Conservation (phyloP, 2,888 invertebrate genomes). For the Branchinecta sandiegonensis region DNA sequence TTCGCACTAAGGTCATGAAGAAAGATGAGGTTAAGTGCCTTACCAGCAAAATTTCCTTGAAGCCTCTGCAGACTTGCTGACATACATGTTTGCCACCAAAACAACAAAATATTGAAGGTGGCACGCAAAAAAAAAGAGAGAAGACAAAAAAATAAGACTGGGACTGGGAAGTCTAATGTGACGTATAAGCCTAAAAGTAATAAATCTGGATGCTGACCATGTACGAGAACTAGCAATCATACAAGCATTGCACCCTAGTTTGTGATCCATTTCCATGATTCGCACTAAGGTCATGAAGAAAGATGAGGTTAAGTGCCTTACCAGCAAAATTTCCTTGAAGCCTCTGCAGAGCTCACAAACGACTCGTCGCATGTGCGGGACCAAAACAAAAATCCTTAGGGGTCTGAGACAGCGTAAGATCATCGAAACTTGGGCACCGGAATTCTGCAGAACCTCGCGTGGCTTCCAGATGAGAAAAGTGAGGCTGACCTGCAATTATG, state of each 20-base stretch:
- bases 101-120: too few species aligned
- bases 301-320: conserved; percentile 34
- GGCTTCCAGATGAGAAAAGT: conserved; percentile 97
- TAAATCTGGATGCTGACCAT: not conserved
- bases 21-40: conserved; percentile 26
- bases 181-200: not conserved
- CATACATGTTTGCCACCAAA: too few species aligned
- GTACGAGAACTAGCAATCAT: not conserved
- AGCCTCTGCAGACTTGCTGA: conserved; percentile 43
- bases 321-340: conserved; percentile 94
- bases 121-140: not conserved
- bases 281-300: not conserved
- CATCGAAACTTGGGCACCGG: conserved; percentile 85
- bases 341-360: conserved; percentile 96
- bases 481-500: conserved; percentile 58
- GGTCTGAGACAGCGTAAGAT: conserved; percentile 91
- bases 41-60: conserved; percentile 94
- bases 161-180: not conserved
- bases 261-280: not conserved
- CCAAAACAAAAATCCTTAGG: conserved; percentile 87
- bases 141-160: not conserved
- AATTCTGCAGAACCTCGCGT: conserved; percentile 73
- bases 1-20: not conserved
- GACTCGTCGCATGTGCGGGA: conserved; percentile 98
- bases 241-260: not conserved